Evolutionary conservation across 1,140 invertebrate genomes (phyloP).

Genomic region (Parapsyche elsis): DNA sequence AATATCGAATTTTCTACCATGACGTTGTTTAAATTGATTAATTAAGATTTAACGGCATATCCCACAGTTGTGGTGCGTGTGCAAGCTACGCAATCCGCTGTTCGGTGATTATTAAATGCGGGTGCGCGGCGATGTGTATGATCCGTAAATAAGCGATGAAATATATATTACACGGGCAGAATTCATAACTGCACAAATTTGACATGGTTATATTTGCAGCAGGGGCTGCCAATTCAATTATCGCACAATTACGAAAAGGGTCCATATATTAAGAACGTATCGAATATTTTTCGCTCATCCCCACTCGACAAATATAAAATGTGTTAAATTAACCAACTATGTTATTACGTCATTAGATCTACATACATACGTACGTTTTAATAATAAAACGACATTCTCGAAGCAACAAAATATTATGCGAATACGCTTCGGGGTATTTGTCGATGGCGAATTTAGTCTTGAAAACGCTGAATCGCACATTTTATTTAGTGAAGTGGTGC

Average conservation of each 20-base stretch:
- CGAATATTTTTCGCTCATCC: background rate
- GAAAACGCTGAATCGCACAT: slow-evolving; percentile 33
- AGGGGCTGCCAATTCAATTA: slow-evolving; percentile 24
- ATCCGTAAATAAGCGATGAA: slow-evolving; percentile 32
- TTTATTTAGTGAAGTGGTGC: slow-evolving; percentile 34
- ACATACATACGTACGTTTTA: no score
- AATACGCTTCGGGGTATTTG: no score
- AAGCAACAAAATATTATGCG: no score
- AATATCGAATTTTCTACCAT: no score
- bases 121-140: slow-evolving; percentile 31
- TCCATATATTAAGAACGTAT: background rate
- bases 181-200: slow-evolving; percentile 19
- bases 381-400: no score
- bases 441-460: background rate
- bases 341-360: no score
- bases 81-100: background rate
- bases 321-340: background rate
- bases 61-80: background rate
- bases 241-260: background rate
- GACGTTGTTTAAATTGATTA: no score
- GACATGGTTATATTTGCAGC: background rate
- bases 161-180: slow-evolving; percentile 1
- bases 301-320: background rate
- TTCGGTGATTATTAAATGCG: slow-evolving; percentile 27
- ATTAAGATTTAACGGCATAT: background rate